Conservation (phyloP, 1,140 invertebrate species). For the Musca vetustissima region DNA sequence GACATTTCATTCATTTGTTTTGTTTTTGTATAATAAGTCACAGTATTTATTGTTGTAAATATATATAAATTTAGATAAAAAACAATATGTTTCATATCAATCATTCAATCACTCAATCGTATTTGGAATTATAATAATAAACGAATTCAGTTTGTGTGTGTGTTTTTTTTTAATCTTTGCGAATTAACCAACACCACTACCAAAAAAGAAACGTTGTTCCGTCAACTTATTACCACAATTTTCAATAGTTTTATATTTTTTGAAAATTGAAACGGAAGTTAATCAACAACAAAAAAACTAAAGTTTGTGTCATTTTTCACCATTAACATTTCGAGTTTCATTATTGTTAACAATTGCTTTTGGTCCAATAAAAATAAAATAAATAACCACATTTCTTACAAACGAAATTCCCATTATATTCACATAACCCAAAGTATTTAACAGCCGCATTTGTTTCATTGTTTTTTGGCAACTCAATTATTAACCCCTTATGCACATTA, state of each 20-base stretch:
- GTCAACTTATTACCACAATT: too few relatives aligned
- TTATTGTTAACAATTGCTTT: too few relatives aligned
- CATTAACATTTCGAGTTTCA: not conserved
- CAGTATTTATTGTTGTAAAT: slow-evolving; percentile 13
- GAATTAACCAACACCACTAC: slow-evolving; percentile 37
- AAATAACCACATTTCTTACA: too few relatives aligned
- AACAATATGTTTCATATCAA: slow-evolving; percentile 1
- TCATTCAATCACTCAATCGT: slow-evolving; percentile 49
- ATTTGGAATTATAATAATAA: slow-evolving; percentile 42
- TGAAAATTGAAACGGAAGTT: too few relatives aligned
- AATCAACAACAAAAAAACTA: not conserved
- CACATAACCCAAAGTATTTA: too few relatives aligned
- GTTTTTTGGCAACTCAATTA: too few relatives aligned
- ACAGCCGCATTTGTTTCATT: too few relatives aligned
- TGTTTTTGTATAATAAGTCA: not conserved
- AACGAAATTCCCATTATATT: too few relatives aligned
- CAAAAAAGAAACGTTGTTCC: not conserved
- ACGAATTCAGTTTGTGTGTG: slow-evolving; percentile 11
- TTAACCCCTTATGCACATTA: too few relatives aligned
- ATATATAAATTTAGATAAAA: too few relatives aligned
- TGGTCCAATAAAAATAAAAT: too few relatives aligned
- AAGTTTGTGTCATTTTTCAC: not conserved
- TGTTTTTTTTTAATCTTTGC: slow-evolving; percentile 25
- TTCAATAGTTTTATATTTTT: too few relatives aligned
- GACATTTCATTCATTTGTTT: slow-evolving; percentile 64